phyloP scores from a whole-genome alignment of 2,888 invertebrate species.

The Ganaspis brasiliensis region DNA sequence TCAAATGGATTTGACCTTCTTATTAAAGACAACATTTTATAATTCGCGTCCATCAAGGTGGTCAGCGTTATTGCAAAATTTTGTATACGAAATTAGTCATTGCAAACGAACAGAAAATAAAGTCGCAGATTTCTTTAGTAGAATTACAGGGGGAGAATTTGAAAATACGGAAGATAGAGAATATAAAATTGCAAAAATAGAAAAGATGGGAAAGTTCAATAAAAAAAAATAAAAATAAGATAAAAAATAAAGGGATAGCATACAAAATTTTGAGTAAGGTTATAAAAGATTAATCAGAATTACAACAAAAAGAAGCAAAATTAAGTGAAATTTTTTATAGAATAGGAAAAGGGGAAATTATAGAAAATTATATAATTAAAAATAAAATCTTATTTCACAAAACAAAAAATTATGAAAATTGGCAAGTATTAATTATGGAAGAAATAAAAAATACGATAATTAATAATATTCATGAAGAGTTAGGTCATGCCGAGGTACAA shows the following conservation, averaged over 20 bases:
- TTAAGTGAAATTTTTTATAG: neutral
- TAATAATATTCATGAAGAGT: neutral
- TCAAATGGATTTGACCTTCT: neutral
- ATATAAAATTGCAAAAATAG: slow-evolving; percentile 7
- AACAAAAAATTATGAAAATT: neutral
- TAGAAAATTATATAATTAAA: neutral
- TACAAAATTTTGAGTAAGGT: neutral
- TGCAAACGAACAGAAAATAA: neutral
- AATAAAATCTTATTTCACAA: slow-evolving; percentile 8
- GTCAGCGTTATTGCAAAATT: neutral
- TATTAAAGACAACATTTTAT: neutral
- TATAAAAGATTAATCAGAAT: neutral
- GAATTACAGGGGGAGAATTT: neutral
- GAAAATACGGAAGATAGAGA: neutral
- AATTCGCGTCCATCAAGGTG: neutral
- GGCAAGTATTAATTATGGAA: neutral
- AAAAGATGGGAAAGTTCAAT: neutral
- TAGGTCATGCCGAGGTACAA: neutral
- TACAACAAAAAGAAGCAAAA: neutral
- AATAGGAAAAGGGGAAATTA: neutral
- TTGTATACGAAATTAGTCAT: neutral
- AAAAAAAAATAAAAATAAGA: neutral
- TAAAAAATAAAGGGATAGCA: neutral
- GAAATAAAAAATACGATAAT: neutral
- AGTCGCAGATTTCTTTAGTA: slow-evolving; percentile 6